A percentile compares a stretch with the other conserved stretches of the same genome.
Evolutionary conservation across 2,797 vertebrate species (phyloP).

Genomic region (Acanthis flammea): DNA sequence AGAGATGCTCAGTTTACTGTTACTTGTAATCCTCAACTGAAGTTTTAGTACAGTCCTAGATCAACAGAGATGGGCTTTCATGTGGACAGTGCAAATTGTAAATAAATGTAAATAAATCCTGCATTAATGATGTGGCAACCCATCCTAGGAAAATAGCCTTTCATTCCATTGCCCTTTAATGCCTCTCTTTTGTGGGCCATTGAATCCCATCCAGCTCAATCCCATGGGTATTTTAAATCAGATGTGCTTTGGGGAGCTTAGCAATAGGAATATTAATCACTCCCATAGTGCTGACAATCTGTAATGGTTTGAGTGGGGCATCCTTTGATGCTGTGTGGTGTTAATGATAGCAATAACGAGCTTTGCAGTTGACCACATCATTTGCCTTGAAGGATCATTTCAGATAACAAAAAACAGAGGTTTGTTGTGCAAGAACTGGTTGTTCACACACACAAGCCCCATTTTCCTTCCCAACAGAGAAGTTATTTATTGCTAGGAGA

Average conservation of each 20-base stretch:
- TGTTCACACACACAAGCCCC: neutral
- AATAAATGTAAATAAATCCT: neutral
- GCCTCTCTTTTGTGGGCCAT: neutral
- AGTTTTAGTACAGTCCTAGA: neutral
- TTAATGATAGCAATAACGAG: neutral
- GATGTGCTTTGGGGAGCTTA: neutral
- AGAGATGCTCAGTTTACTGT: neutral
- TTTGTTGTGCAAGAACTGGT: neutral
- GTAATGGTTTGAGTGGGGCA: neutral
- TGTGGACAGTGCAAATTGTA: neutral
- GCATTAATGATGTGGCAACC: neutral
- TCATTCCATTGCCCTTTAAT: neutral
- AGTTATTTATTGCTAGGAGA: slow-evolving; percentile 10
- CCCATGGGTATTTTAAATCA: neutral
- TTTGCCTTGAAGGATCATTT: neutral
- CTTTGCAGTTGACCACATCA: neutral
- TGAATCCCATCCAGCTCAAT: neutral
- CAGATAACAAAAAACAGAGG: neutral
- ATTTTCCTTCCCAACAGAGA: neutral
- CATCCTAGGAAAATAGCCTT: neutral
- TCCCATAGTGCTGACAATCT: neutral
- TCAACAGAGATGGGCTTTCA: neutral
- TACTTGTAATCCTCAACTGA: neutral
- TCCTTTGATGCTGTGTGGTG: neutral
- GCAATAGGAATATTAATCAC: neutral